Percentiles rank a stretch among this genome's conserved stretches.
These are phyloP conservation scores for Leptinotarsa rubiginosa DNA, from an alignment of 2,888 invertebrate species.

Conservation along the genomic window DNA sequence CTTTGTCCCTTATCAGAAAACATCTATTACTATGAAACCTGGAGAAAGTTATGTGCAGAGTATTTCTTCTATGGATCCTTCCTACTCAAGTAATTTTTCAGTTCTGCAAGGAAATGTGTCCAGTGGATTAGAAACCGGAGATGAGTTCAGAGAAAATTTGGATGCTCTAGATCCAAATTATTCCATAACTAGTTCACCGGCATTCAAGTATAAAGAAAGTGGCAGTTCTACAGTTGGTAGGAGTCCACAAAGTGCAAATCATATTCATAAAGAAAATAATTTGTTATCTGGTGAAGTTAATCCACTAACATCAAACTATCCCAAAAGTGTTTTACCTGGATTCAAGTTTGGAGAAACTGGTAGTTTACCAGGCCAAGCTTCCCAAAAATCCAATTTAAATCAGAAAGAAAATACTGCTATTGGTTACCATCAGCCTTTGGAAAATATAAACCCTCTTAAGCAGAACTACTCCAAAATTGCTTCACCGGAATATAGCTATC, in stretches of 20 bases:
- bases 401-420: neutral
- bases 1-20: slow-evolving; percentile 43
- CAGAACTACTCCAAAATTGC: neutral
- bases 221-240: neutral
- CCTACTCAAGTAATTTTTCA: slow-evolving; percentile 26
- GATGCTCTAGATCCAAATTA: slow-evolving; percentile 1
- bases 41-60: slow-evolving; percentile 31
- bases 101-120: slow-evolving; percentile 15
- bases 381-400: neutral
- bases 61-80: slow-evolving; percentile 12
- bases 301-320: too few species aligned
- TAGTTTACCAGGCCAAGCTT: neutral
- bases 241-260: neutral
- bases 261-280: neutral
- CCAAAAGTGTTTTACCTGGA: too few species aligned
- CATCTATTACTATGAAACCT: slow-evolving; percentile 21
- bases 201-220: slow-evolving; percentile 14
- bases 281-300: neutral
- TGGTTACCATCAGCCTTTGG: neutral
- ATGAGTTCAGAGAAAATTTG: slow-evolving; percentile 15
- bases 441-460: slow-evolving; percentile 2
- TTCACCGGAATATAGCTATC: slow-evolving; percentile 8
- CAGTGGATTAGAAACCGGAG: neutral
- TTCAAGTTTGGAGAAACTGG: neutral
- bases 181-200: slow-evolving; percentile 6